A percentile compares a stretch with the other conserved stretches of the same genome.
These are phyloP conservation scores for Zygothrica quintamaculata DNA, from an alignment of 2,888 invertebrate genomes.

Conservation along the genomic window DNA sequence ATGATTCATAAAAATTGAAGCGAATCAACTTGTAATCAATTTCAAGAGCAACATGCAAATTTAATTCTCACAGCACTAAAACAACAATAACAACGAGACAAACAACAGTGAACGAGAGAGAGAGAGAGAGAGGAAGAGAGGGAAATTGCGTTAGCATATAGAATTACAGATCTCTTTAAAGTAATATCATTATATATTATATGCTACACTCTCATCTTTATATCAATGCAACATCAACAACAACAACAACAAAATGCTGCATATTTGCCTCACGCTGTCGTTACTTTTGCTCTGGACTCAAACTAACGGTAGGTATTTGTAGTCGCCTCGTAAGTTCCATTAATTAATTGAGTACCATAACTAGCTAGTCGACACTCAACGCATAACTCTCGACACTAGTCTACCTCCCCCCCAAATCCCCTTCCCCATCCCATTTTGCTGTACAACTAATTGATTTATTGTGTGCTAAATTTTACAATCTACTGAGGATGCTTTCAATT, in stretches of 20 bases:
- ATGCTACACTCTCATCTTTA: background rate
- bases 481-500: conserved; percentile 26
- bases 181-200: no score
- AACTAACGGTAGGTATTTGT: conserved; percentile 46
- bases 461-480: conserved; percentile 45
- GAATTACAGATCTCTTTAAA: no score
- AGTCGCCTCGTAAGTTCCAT: conserved; percentile 44
- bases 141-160: no score
- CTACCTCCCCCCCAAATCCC: background rate
- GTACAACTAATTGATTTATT: conserved; percentile 42
- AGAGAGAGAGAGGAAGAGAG: no score
- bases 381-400: background rate
- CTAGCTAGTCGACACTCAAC: conserved; percentile 3
- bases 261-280: conserved; percentile 36
- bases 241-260: conserved; percentile 35
- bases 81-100: no score
- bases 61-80: background rate
- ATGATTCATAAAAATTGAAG: no score
- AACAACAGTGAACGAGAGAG: no score
- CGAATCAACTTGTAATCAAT: no score
- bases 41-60: background rate
- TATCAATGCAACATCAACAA: conserved; percentile 13
- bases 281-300: conserved; percentile 38
- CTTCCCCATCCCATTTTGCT: background rate
- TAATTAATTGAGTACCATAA: conserved; percentile 55